Evolutionary conservation across 2,113 vertebrate species (phyloP).

Genomic region (Tupaia tana): DNA sequence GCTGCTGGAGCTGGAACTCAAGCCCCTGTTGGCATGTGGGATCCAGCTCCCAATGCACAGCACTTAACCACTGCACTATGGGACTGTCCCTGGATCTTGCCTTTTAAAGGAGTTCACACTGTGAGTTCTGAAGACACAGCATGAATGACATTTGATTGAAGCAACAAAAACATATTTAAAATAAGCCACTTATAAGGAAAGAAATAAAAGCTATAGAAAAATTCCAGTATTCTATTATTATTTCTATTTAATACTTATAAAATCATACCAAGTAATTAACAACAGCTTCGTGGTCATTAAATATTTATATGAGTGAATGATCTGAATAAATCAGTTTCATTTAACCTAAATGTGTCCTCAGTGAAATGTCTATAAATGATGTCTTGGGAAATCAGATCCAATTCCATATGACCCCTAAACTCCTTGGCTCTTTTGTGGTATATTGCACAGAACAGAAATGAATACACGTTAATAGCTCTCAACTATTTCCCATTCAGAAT

Average conservation of each 20-base stretch:
- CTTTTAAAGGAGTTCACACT: background rate
- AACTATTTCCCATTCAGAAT: background rate
- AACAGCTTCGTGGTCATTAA: background rate
- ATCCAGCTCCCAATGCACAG: too few relatives aligned
- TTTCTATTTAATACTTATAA: background rate
- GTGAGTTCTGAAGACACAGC: background rate
- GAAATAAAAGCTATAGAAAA: background rate
- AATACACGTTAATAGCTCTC: background rate
- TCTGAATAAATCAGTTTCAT: background rate
- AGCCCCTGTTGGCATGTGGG: too few relatives aligned
- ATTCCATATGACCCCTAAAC: background rate
- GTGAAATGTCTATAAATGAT: background rate
- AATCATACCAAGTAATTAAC: background rate
- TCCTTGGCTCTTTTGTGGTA: background rate
- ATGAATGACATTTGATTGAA: background rate
- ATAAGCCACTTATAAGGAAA: background rate
- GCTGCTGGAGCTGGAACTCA: too few relatives aligned
- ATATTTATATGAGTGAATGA: background rate
- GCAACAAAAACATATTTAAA: background rate
- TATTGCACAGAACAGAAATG: background rate
- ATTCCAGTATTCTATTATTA: background rate
- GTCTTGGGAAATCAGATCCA: slow-evolving; percentile 25
- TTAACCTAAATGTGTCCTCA: background rate
- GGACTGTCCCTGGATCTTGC: background rate
- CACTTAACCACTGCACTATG: too few relatives aligned